These are phyloP conservation scores for Falcunculus frontatus DNA, from an alignment of 2,113 vertebrate species.

Conservation along the genomic window DNA sequence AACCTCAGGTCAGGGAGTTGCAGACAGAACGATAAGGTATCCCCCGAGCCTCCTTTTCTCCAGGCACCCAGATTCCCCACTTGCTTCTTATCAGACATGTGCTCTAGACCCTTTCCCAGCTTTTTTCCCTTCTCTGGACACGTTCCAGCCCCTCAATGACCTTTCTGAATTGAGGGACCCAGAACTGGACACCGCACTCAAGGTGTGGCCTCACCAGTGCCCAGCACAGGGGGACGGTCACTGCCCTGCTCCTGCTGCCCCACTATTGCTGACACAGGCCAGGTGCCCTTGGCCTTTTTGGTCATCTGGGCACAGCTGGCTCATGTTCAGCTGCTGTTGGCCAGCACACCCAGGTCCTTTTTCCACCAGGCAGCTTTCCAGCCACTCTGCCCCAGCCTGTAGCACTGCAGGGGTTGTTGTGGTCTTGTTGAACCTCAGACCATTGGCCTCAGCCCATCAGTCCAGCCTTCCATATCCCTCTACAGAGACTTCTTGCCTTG, in stretches of 20 bases:
- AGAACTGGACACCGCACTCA: rapidly evolving
- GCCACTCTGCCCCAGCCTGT: not conserved
- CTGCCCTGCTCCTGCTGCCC: not conserved
- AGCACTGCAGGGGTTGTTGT: not conserved
- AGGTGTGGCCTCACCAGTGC: not conserved
- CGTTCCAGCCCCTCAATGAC: rapidly evolving
- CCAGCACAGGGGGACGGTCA: rapidly evolving
- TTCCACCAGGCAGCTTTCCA: not conserved
- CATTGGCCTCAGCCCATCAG: rapidly evolving
- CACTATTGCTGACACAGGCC: not conserved
- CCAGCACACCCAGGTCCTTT: not conserved
- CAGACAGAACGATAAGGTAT: not conserved
- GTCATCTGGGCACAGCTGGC: not conserved
- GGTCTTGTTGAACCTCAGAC: not conserved
- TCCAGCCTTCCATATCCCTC: not conserved
- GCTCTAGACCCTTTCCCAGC: not conserved
- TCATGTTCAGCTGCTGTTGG: not conserved
- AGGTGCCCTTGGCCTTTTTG: not conserved
- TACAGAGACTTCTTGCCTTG: not conserved
- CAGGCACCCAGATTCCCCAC: not conserved
- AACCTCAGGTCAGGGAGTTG: not conserved
- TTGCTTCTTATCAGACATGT: not conserved
- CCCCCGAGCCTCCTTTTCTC: rapidly evolving
- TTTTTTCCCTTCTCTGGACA: not conserved
- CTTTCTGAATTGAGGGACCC: not conserved